Base-by-base conservation (phyloP, 1,140 invertebrate species). In the Marisa cornuarietis region DNA sequence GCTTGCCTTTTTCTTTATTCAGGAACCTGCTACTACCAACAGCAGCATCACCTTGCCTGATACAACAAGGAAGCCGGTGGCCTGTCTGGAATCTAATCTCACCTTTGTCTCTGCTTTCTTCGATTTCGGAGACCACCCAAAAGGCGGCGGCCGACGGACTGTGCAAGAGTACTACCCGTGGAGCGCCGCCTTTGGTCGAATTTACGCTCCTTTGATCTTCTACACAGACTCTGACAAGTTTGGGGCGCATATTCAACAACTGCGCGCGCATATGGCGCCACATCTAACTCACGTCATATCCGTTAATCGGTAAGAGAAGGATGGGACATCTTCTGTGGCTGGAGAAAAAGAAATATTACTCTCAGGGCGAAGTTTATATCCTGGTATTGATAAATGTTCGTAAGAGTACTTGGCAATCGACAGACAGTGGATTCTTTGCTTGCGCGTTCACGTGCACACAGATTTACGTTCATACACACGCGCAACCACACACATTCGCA, bases 71-170 rank as follows among this genome's bases (percentile, higher is more conserved):
- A 58, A 58, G 54, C 11, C 54, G 16, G 54, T 58, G 1, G 54
- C 9, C 16, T 58, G 54, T 18, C 54, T 0, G 54, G 54, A 58
- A 18, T 58, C 4, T 13, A 71, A 71, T 18, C n/a, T 71, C 9
- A 71, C 69, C 9, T 49, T 71, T 31, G 69, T 71, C 26, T 71
- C 69, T 42, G 69, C 69, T 42, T 71, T 71, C 31, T 71, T 71
- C 31, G 69, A 71, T 26, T 42, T 71, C 69, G 69, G 69, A 8
- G 26, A 71, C 69, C 69, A 71, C 31, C 1, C 26, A 5, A 71
- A 71, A 18, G 69, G 69, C 26, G 22, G 9, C 0, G 69, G 18
- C 9, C 20, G 18, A 0, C n/a, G 69, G 69, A 24, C 9, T 10
- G 49, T 71, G 26, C 18, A 20, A 9, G 31, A 3, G 18, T 71